phyloP scores from a whole-genome alignment of 2,888 invertebrate species.

The Drosophila fulvimacula region DNA sequence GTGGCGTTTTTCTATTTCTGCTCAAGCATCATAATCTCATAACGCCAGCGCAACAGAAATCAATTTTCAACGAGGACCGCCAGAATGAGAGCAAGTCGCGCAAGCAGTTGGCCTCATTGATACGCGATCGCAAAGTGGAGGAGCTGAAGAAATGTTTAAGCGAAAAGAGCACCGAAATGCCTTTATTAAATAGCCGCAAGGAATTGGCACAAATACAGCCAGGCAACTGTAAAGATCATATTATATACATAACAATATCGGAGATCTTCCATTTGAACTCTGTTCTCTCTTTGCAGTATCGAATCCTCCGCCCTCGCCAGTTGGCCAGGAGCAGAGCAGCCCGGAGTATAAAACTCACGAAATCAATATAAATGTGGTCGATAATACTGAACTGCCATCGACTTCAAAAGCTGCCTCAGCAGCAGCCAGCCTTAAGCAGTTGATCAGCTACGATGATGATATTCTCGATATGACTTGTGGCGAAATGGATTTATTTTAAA shows the following conservation, averaged over 20 bases:
- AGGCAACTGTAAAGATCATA: slow-evolving; percentile 64
- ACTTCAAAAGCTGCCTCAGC: slow-evolving; percentile 80
- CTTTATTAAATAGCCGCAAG: slow-evolving; percentile 76
- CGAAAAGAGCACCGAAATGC: slow-evolving; percentile 82
- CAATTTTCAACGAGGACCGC: slow-evolving; percentile 89
- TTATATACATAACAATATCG: neutral
- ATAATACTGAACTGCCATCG: slow-evolving; percentile 76
- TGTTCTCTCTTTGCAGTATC: slow-evolving; percentile 71
- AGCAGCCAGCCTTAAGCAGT: slow-evolving; percentile 40
- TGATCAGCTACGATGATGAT: slow-evolving; percentile 87
- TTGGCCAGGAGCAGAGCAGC: slow-evolving; percentile 87
- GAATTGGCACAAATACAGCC: slow-evolving; percentile 78
- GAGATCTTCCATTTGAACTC: neutral
- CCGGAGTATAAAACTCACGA: slow-evolving; percentile 87
- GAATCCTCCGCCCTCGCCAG: slow-evolving; percentile 93
- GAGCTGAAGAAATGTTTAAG: slow-evolving; percentile 88
- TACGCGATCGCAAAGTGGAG: slow-evolving; percentile 88
- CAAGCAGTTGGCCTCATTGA: slow-evolving; percentile 86
- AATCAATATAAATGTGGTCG: slow-evolving; percentile 84
- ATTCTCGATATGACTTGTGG: slow-evolving; percentile 90
- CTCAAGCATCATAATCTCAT: slow-evolving; percentile 90
- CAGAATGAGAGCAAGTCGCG: slow-evolving; percentile 86
- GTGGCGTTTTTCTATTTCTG: slow-evolving; percentile 94
- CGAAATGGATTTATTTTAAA: slow-evolving; percentile 90
- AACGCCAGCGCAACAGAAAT: slow-evolving; percentile 88